Base-by-base conservation (phyloP, 2,113 vertebrate genomes). In the Cololabis saira region DNA sequence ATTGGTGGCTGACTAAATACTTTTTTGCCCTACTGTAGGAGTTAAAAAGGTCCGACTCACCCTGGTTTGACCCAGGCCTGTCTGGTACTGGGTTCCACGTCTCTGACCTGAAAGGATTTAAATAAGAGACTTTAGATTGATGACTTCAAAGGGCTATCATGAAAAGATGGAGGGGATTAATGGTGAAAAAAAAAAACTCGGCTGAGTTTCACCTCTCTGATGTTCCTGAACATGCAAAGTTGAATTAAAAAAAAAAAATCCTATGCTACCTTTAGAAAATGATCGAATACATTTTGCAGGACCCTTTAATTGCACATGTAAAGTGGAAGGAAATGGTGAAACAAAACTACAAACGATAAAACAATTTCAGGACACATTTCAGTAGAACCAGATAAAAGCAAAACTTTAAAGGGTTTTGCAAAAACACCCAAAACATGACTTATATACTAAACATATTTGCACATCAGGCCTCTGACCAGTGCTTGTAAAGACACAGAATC, bases 11-110 rank as follows among this genome's bases (percentile, higher is more conserved):
- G n/a, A n/a, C n/a, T n/a, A n/a, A n/a, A n/a, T n/a, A n/a, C n/a
- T n/a, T n/a, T n/a, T n/a, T n/a, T n/a, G n/a, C n/a, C n/a, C n/a
- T n/a, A n/a, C n/a, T n/a, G 5, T 14, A 10, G 11, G 13, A 14
- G 14, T 51, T 27, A 49, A 43, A 0, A 19, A 41, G 13, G 43
- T 2, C 11, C 33, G 12, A 84, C 96, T 95, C 90, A 99, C 97
- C 95, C 95, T 82, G 94, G 91, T 88, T 96, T 97, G 70, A 95
- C 87, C 96, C 96, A 98, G 18, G 95, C 95, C 60, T 95, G 93
- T 81, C 93, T 92, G 4, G 89, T 85, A 4, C 88, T 86, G 68
- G 95, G 93, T 44, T 93, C 92, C 76, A 90, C 89, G 85, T 87
- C 79, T 74, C 50, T 66, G 51, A 76, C 87, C 88, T 88, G 54